Evolutionary conservation across 2,888 invertebrate species (phyloP), one percentile per base, ranked within the genome.

Genomic region (Graphium colonna): DNA sequence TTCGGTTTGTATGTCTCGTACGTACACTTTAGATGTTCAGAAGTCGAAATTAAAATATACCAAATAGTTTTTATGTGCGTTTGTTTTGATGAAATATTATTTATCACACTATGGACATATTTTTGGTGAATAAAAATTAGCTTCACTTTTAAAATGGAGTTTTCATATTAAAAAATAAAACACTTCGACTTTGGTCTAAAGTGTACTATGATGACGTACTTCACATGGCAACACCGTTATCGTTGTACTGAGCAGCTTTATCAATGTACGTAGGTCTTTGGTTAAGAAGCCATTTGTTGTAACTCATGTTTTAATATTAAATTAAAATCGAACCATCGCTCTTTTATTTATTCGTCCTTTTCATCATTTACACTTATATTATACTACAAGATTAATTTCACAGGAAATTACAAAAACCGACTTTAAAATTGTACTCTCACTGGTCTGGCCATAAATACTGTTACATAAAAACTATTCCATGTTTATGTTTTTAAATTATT

Each of bases 231-330:
- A 52, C 59, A 65, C 60, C 66, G 67, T 69, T 69, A 64, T 62
- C 62, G 64, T 70, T 74, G 70, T 76, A 77, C 71, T 71, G 80
- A 78, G 85, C 88, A 87, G 86, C 87, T 88, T 88, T 87, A 87
- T 82, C 85, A 83, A 89, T 91, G 88, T 80, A 84, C 81, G 75
- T 77, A 70, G 65, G 49, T 56, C 59, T 82, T 73, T 71, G 75
- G 82, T 82, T 83, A 84, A 82, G 81, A 87, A 81, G 87, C 86
- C 87, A 82, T 88, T 85, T 88, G 86, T 89, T 90, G 89, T 89
- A 87, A 90, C 83, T 86, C 83, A 86, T 83, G 89, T 90, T 89
- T 88, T 81, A 84, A 80, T 80, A 88, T 74, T 86, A 83, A 87
- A 88, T 79, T 77, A 83, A 85, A 82, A 77, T 74, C 77, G 79